Base-by-base conservation (phyloP, 37 sponge, comb jelly and placozoan genomes). In the Cladorhizidae sp. region DNA sequence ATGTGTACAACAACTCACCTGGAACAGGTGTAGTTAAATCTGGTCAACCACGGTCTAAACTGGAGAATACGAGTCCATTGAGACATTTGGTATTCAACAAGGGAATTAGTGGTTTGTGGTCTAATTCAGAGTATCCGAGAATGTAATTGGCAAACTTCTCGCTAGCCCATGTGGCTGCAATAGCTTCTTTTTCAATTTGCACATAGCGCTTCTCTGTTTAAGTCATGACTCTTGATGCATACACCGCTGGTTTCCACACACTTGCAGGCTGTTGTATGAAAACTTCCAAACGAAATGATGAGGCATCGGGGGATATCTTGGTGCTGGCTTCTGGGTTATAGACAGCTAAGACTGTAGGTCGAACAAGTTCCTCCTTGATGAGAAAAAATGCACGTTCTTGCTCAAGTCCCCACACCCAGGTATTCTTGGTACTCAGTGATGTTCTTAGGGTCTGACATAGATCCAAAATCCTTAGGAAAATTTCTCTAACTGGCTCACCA, bases 31-130 rank as follows among this genome's bases (percentile, higher is more conserved):
- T 79, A 86, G 57, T 79, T 67, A 39, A 62, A 86, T 39, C 75
- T 33, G 11, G 80, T 70, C 67, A 86, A 38, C 37, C 86, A 36
- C 1, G 79, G 67, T 28, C 74, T 41, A 40, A 86, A 79, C 49
- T 73, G 37, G 2, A 86, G 40, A 26, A 23, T 2, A 80, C n/a
- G n/a, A n/a, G n/a, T n/a, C 31, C 33, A 57, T 84, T 41, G 0
- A 84, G 77, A 26, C 67, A 55, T 41, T 75, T 84, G 39, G 57
- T 50, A 40, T 64, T 54, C 65, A 86, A 43, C 32, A 86, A 40
- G 2, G 80, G 80, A 23, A 86, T 64, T 7, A 86, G 57, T 2
- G 86, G 86, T 45, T 86, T 86, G 39, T 86, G 86, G 42, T 86
- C 80, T 21, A n/a, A n/a, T n/a, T n/a, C n/a, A n/a, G n/a, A n/a